Percentiles rank a stretch among this genome's conserved stretches.
Conservation (phyloP, 2,797 vertebrate species). For the Toxotes lorentzi region DNA sequence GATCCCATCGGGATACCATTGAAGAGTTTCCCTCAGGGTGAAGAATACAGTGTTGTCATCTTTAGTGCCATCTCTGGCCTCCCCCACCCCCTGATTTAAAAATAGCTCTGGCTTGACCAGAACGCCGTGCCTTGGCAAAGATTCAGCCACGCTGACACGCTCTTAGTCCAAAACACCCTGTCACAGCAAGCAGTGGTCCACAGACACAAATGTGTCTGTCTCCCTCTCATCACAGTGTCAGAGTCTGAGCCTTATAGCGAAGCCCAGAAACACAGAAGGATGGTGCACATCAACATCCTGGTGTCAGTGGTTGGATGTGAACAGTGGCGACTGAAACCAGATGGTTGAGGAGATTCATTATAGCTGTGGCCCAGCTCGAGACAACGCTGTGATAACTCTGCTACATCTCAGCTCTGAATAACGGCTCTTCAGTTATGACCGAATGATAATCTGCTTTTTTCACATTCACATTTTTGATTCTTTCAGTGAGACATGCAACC, state of each 20-base stretch:
- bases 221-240: conserved; percentile 58
- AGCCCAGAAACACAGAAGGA: conserved; percentile 48
- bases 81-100: conserved; percentile 67
- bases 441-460: not conserved
- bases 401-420: not conserved
- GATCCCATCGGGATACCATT: conserved; percentile 66
- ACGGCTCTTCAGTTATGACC: not conserved
- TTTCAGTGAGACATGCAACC: conserved; percentile 6
- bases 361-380: conserved; percentile 14
- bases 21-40: conserved; percentile 72
- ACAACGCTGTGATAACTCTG: conserved; percentile 7
- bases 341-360: conserved; percentile 45
- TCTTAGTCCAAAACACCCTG: conserved; percentile 44
- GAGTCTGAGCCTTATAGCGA: conserved; percentile 28
- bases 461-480: not conserved
- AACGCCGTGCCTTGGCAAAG: conserved; percentile 58
- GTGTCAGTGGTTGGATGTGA: conserved; percentile 34
- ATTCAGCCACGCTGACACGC: conserved; percentile 59
- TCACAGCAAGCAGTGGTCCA: conserved; percentile 65
- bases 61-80: conserved; percentile 72
- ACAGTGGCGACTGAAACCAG: conserved; percentile 39
- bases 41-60: conserved; percentile 77
- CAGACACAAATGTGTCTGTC: conserved; percentile 73
- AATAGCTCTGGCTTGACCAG: conserved; percentile 74
- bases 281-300: conserved; percentile 33